Conservation (phyloP, 2,113 vertebrate genomes). For the Proteles cristata region DNA sequence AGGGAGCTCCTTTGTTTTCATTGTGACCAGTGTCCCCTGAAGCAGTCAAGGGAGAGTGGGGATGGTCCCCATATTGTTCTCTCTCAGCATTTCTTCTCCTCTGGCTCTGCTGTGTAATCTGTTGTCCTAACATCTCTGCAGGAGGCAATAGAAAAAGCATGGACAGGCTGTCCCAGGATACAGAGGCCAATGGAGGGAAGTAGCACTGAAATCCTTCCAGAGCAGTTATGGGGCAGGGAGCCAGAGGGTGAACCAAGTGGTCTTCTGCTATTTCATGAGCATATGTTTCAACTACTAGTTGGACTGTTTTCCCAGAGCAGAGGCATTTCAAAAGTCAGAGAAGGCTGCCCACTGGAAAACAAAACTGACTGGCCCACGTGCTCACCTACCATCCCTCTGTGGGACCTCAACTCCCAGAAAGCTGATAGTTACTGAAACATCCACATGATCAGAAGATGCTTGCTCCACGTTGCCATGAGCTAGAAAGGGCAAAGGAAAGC, state of each 20-base stretch:
- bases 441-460: neutral
- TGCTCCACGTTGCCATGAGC: neutral
- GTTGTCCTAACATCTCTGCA: neutral
- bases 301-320: neutral
- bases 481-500: neutral
- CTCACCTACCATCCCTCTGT: neutral
- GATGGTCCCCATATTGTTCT: neutral
- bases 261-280: neutral
- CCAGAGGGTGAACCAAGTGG: neutral
- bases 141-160: neutral
- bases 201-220: neutral
- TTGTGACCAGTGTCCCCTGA: neutral
- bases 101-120: neutral
- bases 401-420: neutral
- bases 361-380: neutral
- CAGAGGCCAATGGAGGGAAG: neutral
- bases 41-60: neutral
- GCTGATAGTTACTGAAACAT: neutral
- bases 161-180: neutral
- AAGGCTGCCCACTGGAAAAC: neutral
- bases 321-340: neutral
- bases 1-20: neutral
- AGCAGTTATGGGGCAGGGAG: neutral
- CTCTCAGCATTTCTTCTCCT: neutral
- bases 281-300: neutral